Evolutionary conservation across 2,113 vertebrate species (phyloP), one percentile per base, ranked within the genome.

Genomic region (Enhydra lutris): DNA sequence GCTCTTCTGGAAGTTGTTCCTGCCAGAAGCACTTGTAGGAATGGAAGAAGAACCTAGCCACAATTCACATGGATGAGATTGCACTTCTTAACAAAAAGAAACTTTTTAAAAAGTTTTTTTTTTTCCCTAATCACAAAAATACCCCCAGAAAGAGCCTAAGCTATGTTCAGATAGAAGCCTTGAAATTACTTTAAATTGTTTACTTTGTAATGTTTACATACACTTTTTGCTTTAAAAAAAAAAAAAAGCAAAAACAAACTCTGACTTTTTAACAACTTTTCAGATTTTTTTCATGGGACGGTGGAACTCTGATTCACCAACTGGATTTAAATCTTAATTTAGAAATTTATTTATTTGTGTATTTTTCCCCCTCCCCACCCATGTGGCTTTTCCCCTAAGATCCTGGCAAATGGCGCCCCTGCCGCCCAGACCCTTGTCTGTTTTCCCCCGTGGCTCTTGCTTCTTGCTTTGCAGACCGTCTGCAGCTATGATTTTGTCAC

Each of bases 121-220:
- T 18, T 36, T 50, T 42, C 6, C 4, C 73, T 84, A 34, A 26
- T 93, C 71, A 20, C 92, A 95, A 92, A 96, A n/a, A 65, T 67
- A 55, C 50, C 42, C 85, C 80, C 90, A 81, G 84, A 94, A 97
- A 91, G 95, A 97, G 55, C 94, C 87, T 94, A 71, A 76, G 59
- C 94, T 91, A 7, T 69, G 18, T 98, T 95, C 88, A 63, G 87
- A 79, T 61, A 76, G 89, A 96, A 82, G 76, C 88, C 84, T 97
- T 90, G 1, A 96, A 92, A 94, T 97, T 91, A 42, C 79, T 92
- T 96, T 79, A 61, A 95, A 83, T 88, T 91, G 96, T 98, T 98
- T 98, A 97, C 98, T 98, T 98, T 96, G n/a, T 74, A 47, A 97
- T 98, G 98, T 98, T 98, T 98, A 98, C 98, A 98, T 90, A 95